Base-by-base conservation (phyloP, 2,797 vertebrate species). In the Peromyscus nudipes region DNA sequence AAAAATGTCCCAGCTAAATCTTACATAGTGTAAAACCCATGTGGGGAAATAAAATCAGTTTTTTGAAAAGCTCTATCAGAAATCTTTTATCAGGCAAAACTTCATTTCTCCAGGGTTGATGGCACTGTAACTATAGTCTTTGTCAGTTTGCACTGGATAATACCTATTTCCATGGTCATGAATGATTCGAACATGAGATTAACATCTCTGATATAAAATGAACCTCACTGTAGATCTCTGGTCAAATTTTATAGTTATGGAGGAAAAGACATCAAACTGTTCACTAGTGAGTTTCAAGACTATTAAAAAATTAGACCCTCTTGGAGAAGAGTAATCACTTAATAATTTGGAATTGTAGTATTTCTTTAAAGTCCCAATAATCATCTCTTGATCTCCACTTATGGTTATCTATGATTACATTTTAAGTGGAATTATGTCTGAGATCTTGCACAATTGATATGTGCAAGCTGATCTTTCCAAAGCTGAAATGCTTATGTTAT, bases 301-400 rank as follows among this genome's bases (percentile, higher is more conserved):
- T 31, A 21, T 13, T 65, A 40, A 46, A 34, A 19, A 37, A 84
- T 46, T 21, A 84, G 60, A 64, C 89, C 91, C 67, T 84, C 62
- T 31, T 55, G 49, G 71, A 34, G 40, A n/a, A 79, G 31, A 94
- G 43, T 83, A 84, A 91, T 55, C 91, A 80, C 34, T 57, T 73
- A 73, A 8, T 40, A 31, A 31, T n/a, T 92, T 75, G 34, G 40
- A 94, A 89, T 29, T 73, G 34, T 52, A 88, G 31, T 19, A 16
- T 73, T 86, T 81, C 57, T 79, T 90, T 77, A 73, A 96, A 95
- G 43, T 79, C 4, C 55, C 91, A 77, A 90, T 94, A 62, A 27
- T 69, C 31, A 97, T 17, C 46, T 49, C 43, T 71, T 11, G 89
- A 62, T 25, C 4, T 3, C 82, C 7, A 57, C 52, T 85, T 93